phyloP scores from a whole-genome alignment of 2,797 vertebrate species.

The Pantherophis vulpinus region DNA sequence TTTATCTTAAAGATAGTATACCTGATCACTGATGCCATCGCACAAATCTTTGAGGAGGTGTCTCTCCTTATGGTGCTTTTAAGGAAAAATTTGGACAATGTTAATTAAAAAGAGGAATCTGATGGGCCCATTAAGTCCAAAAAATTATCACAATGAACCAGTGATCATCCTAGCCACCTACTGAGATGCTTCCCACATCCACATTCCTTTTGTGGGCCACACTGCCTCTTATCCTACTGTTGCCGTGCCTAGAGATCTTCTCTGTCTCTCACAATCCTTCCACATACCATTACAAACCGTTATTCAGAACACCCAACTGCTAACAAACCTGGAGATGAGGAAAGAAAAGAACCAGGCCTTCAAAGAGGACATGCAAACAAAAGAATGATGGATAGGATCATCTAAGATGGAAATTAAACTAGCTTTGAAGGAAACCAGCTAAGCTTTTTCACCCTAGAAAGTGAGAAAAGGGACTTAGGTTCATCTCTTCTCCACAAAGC shows the following conservation, averaged over 20 bases:
- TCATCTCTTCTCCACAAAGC: background rate
- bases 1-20: background rate
- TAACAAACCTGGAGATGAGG: background rate
- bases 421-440: background rate
- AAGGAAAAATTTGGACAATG: background rate
- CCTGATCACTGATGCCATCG: background rate
- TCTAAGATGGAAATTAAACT: background rate
- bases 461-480: background rate
- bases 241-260: background rate
- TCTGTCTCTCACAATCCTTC: background rate
- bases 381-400: background rate
- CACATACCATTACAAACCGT: background rate
- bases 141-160: background rate
- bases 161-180: background rate
- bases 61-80: background rate
- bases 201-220: background rate
- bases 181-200: background rate
- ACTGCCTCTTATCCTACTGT: background rate
- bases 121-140: background rate
- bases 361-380: background rate
- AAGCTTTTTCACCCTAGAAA: background rate
- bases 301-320: background rate
- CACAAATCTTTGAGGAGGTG: background rate
- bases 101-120: background rate
- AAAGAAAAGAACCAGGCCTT: background rate